Evolutionary conservation across 2,797 vertebrate species (phyloP), one percentile per base, ranked within the genome.

Genomic region (Anguilla anguilla): DNA sequence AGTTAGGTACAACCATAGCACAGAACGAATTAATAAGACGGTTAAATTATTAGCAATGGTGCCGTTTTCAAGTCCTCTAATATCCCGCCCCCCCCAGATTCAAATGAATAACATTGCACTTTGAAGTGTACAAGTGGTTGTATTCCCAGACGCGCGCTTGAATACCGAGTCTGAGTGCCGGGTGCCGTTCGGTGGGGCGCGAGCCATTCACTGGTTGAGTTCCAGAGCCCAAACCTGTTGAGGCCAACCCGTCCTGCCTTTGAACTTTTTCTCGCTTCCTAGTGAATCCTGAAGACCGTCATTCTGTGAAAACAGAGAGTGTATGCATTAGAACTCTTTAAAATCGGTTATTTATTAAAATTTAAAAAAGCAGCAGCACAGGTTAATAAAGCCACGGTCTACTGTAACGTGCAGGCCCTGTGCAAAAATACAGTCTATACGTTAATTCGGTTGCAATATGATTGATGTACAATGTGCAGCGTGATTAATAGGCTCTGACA

Each of bases 191-290:
- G 25, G 22, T 31, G 69, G 69, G 87, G 90, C 89, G 89, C 74
- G 22, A 55, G 86, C 7, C 15, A 1, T 93, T 98, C 96, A 99
- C 93, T 97, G 98, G 92, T 98, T 98, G 89, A 99, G 94, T 95
- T 99, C 98, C 95, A 99, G 95, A 89, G 98, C 98, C 98, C 98
- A 99, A 93, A 98, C 98, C 95, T 99, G 98, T 96, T 99, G 98
- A 43, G 98, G 98, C 98, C 98, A 99, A 49, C 98, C 98, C 87
- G 98, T 98, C 93, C 98, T 95, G 91, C 98, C 98, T 91, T 98
- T 98, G 91, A 96, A 95, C 94, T 97, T 97, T 96, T 98, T 99
- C 95, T 98, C 97, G 69, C 94, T 93, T 64, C 95, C 96, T 89
- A 96, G 91, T 49, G 96, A 92, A 46, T 96, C 96, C 92, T 95